Evolutionary conservation across 2,888 invertebrate species (phyloP).

Genomic region (Hypena proboscidalis): DNA sequence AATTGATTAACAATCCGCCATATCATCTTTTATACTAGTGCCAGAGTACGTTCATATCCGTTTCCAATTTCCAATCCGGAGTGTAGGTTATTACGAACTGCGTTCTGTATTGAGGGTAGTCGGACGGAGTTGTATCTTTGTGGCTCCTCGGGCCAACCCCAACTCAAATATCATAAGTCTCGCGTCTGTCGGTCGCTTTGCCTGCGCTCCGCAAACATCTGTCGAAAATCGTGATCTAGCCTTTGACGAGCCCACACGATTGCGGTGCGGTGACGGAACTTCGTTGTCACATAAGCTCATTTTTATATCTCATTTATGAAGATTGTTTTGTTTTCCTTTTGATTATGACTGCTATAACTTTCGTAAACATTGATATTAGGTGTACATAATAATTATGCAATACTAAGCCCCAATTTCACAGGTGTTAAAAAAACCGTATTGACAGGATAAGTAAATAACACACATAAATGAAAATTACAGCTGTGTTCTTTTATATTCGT

Average conservation of each 20-base stretch:
- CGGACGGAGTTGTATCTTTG: conserved; percentile 20
- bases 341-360: too few relatives aligned
- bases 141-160: conserved; percentile 29
- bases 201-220: conserved; percentile 58
- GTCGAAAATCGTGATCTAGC: conserved; percentile 59
- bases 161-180: conserved; percentile 72
- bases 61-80: conserved; percentile 5
- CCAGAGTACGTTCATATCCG: not conserved
- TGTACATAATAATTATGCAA: too few relatives aligned
- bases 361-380: too few relatives aligned
- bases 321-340: too few relatives aligned
- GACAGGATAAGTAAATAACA: too few relatives aligned
- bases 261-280: conserved; percentile 52
- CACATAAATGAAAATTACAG: too few relatives aligned
- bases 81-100: too few relatives aligned
- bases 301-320: conserved; percentile 45
- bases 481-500: conserved; percentile 30
- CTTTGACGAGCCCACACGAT: conserved; percentile 55
- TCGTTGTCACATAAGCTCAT: conserved; percentile 52
- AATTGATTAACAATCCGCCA: conserved; percentile 8
- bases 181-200: conserved; percentile 51
- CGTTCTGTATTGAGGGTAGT: conserved; percentile 4
- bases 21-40: not conserved
- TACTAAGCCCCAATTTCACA: too few relatives aligned
- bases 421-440: too few relatives aligned